A percentile compares a stretch with the other conserved stretches of the same genome.
These are phyloP conservation scores for Agrotis ipsilon DNA, from an alignment of 2,888 invertebrate species.

Conservation along the genomic window DNA sequence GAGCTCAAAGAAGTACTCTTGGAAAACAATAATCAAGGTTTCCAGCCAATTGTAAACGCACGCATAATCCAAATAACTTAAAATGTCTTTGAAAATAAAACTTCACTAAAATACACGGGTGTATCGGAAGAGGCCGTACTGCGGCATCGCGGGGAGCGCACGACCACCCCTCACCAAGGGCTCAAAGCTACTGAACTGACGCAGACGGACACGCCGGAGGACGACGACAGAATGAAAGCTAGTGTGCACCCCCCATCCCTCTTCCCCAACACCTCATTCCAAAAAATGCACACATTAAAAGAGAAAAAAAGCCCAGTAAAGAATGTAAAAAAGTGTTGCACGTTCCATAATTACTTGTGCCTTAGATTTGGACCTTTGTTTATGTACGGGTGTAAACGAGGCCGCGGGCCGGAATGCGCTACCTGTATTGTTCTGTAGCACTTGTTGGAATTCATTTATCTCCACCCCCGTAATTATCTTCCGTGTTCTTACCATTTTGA, in stretches of 20 bases:
- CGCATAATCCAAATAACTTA: slow-evolving; percentile 70
- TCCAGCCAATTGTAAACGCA: slow-evolving; percentile 74
- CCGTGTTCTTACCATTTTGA: slow-evolving; percentile 56
- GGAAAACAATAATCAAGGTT: slow-evolving; percentile 56
- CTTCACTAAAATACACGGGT: slow-evolving; percentile 78
- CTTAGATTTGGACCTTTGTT: slow-evolving; percentile 72
- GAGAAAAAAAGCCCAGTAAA: slow-evolving; percentile 79
- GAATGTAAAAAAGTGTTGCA: slow-evolving; percentile 80
- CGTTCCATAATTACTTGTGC: slow-evolving; percentile 75
- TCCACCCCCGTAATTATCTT: slow-evolving; percentile 67
- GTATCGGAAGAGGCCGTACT: slow-evolving; percentile 71
- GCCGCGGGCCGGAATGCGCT: slow-evolving; percentile 69
- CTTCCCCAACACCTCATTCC: slow-evolving; percentile 76
- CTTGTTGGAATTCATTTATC: slow-evolving; percentile 71
- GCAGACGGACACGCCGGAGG: slow-evolving; percentile 72
- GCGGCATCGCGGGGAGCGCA: slow-evolving; percentile 75
- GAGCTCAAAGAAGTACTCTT: slow-evolving; percentile 27
- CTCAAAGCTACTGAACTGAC: slow-evolving; percentile 80
- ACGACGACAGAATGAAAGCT: slow-evolving; percentile 80
- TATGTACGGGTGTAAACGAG: slow-evolving; percentile 71
- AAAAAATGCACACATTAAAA: slow-evolving; percentile 86
- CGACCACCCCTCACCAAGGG: slow-evolving; percentile 83
- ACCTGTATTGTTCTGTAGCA: slow-evolving; percentile 73
- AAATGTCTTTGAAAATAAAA: slow-evolving; percentile 70
- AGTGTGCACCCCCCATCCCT: slow-evolving; percentile 77